phyloP scores from a whole-genome alignment of 2,888 invertebrate genomes.

The Chrysotoxum bicinctum region DNA sequence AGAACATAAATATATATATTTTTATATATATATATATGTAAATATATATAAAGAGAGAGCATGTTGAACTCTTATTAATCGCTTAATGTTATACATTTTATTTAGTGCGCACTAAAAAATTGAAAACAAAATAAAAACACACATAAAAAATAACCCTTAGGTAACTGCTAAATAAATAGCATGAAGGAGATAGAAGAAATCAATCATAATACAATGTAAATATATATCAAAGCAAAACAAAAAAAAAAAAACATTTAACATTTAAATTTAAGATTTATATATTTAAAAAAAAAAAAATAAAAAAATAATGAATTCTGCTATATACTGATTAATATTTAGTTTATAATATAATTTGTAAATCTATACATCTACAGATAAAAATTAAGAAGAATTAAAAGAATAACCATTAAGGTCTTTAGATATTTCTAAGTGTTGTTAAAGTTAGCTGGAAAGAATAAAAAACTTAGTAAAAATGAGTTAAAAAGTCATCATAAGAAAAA shows the following conservation, averaged over 20 bases:
- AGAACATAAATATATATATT: neutral
- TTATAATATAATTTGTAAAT: constrained; percentile 56
- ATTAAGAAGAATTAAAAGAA: constrained; percentile 53
- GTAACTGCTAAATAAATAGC: constrained; percentile 33
- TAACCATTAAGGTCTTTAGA: constrained; percentile 60
- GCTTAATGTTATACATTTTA: constrained; percentile 44
- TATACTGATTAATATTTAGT: constrained; percentile 66
- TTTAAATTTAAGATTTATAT: constrained; percentile 47
- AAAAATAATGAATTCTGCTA: constrained; percentile 64
- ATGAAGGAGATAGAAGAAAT: constrained; percentile 28
- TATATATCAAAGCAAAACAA: constrained; percentile 27
- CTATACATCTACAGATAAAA: constrained; percentile 68
- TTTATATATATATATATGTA: neutral
- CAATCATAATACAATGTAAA: constrained; percentile 37
- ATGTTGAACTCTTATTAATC: constrained; percentile 50
- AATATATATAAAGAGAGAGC: constrained; percentile 16
- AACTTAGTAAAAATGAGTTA: constrained; percentile 44
- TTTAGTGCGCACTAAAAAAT: constrained; percentile 42
- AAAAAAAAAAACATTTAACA: constrained; percentile 15
- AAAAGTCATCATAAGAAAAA: constrained; percentile 56
- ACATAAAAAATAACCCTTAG: neutral
- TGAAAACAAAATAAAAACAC: neutral
- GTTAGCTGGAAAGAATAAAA: constrained; percentile 58
- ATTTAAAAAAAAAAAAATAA: constrained; percentile 9
- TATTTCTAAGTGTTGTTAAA: constrained; percentile 71